Evolutionary conservation across 2,888 invertebrate genomes (phyloP), one percentile per base, ranked within the genome.

Genomic region (Anthophora plumipes): DNA sequence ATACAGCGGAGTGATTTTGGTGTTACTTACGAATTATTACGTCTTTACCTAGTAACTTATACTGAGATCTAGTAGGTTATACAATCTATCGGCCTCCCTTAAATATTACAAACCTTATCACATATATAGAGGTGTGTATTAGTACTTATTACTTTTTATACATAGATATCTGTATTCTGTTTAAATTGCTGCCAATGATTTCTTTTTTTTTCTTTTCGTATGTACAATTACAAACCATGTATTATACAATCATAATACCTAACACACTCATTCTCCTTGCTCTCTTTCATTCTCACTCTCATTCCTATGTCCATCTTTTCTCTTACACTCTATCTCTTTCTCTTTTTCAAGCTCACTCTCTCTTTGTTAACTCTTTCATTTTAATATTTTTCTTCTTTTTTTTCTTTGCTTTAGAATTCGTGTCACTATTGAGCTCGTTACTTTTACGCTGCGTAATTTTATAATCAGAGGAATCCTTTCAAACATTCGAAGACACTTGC

Each of bases 21-120:
- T 92, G 92, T 93, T 93, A 90, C 90, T 91, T 92, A 92, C 86
- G 90, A 91, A 89, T 86, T 90, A 90, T 86, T 86, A 80, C 84
- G 75, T 85, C 80, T 84, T 89, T 90, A 90, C 75, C 85, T 84
- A 77, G 86, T 91, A 91, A 91, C 91, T 93, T 92, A 92, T 89
- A 89, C 90, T 92, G 92, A 93, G 93, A 92, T 93, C 92, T 92
- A 92, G 89, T 90, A 90, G 91, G 89, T 92, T 92, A 92, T 90
- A 90, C 89, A 90, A 89, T 91, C 90, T 91, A 90, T 91, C 89
- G 90, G 88, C 89, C 89, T 89, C 87, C 79, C 81, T 90, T 89
- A 90, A 89, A 90, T 88, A 89, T 91, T 92, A 92, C 91, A 92
- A 92, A 91, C 87, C 91, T 92, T 92, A 92, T 91, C 91, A 91